phyloP scores from a whole-genome alignment of 2,113 vertebrate genomes.

The Thalassarche chlororhynchos region DNA sequence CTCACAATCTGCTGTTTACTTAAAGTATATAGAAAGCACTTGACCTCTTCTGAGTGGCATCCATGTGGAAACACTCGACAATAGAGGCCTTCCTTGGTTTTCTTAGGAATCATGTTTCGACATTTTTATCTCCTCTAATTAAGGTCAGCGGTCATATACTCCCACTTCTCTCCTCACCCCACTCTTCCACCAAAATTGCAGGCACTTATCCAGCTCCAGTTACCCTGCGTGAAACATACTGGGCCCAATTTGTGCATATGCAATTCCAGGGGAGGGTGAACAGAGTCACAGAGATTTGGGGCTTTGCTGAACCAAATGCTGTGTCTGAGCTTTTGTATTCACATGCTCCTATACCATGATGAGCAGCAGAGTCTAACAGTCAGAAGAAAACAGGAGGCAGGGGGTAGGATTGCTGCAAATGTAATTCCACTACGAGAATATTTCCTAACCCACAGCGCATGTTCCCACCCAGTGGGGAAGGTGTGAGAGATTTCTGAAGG shows the following conservation, averaged over 20 bases:
- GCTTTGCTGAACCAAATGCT: not conserved
- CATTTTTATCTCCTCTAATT: conserved; percentile 46
- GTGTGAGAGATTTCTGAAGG: conserved; percentile 45
- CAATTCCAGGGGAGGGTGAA: not conserved
- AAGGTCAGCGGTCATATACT: not conserved
- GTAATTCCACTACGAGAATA: not conserved
- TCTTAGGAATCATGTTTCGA: not conserved
- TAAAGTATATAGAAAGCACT: conserved; percentile 50
- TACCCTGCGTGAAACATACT: not conserved
- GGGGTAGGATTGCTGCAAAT: conserved; percentile 36
- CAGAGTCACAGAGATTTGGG: not conserved
- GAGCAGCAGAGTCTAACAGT: not conserved
- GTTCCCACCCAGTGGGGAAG: conserved; percentile 56
- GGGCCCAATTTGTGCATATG: not conserved
- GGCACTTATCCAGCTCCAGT: not conserved
- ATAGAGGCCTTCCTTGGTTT: conserved; percentile 13
- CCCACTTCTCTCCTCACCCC: not conserved
- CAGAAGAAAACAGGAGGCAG: not conserved
- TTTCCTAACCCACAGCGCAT: not conserved
- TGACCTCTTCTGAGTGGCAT: conserved; percentile 51
- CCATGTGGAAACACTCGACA: conserved; percentile 32
- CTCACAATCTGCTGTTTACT: conserved; percentile 30
- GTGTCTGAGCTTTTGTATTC: not conserved
- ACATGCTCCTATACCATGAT: not conserved
- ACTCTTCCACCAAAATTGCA: not conserved